Conservation (phyloP, 2,888 invertebrate genomes). For the Sepiola atlantica region DNA sequence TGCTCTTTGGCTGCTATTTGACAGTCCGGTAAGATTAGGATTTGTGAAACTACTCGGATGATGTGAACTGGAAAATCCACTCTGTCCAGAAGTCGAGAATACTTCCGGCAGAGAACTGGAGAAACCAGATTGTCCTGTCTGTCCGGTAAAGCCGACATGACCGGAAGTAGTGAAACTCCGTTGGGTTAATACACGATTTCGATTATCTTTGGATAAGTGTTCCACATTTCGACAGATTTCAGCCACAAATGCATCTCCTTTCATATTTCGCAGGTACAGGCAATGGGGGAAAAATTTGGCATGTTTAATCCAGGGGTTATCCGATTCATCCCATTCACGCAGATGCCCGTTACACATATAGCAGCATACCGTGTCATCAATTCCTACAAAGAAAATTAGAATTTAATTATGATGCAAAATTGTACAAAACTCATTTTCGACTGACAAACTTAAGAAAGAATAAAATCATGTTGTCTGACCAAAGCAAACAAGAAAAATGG, state of each 20-base stretch:
- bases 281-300: conserved; percentile 42
- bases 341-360: conserved; percentile 39
- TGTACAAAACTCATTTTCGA: too few species aligned
- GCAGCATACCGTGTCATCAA: conserved; percentile 38
- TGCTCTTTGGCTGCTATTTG: conserved; percentile 42
- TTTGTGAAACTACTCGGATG: conserved; percentile 36
- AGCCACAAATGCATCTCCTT: conserved; percentile 39
- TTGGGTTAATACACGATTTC: conserved; percentile 36
- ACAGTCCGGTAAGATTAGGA: conserved; percentile 39
- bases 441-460: too few species aligned
- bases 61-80: conserved; percentile 40
- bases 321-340: conserved; percentile 39
- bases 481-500: too few species aligned
- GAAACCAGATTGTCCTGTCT: conserved; percentile 39
- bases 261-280: conserved; percentile 42
- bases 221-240: conserved; percentile 46
- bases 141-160: conserved; percentile 34
- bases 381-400: conserved; percentile 6
- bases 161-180: conserved; percentile 39
- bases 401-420: background rate
- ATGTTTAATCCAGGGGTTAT: conserved; percentile 45
- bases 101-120: conserved; percentile 37
- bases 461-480: too few species aligned
- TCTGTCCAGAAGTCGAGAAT: conserved; percentile 42
- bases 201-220: conserved; percentile 43